Evolutionary conservation across 2,888 invertebrate genomes (phyloP).

Genomic region (Standfussiana lucernea): DNA sequence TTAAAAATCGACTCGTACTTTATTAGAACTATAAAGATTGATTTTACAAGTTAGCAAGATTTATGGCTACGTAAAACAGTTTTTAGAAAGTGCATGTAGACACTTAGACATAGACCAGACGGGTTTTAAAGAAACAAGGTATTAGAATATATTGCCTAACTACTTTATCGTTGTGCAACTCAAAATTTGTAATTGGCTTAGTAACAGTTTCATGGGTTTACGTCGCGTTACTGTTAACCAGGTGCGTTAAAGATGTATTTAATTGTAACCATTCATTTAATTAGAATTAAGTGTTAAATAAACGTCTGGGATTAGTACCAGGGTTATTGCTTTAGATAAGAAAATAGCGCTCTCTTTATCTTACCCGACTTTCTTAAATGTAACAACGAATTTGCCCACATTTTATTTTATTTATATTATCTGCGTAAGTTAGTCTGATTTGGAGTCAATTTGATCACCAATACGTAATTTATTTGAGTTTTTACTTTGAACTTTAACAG

Average conservation of each 20-base stretch:
- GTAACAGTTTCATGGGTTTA: conserved; percentile 36
- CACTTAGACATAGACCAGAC: conserved; percentile 55
- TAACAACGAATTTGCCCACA: not conserved
- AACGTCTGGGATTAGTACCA: conserved; percentile 17
- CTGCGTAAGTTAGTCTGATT: not conserved
- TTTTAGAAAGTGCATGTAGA: conserved; percentile 48
- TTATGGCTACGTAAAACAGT: conserved; percentile 48
- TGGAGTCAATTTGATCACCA: not conserved
- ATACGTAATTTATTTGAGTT: not conserved
- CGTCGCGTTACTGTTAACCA: conserved; percentile 19
- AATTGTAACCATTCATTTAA: conserved; percentile 21
- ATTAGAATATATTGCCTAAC: conserved; percentile 37
- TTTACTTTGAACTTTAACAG: not conserved
- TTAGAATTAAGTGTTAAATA: conserved; percentile 25
- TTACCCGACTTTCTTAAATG: not conserved
- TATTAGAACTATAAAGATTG: conserved; percentile 47
- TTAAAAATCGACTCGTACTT: conserved; percentile 16
- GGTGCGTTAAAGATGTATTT: conserved; percentile 24
- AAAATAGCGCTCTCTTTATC: not conserved
- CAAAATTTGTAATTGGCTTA: conserved; percentile 34
- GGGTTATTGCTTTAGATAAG: conserved; percentile 10
- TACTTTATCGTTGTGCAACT: conserved; percentile 19
- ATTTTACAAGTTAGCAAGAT: conserved; percentile 50
- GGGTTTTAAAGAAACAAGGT: conserved; percentile 36
- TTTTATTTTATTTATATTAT: not conserved